Percentiles rank a stretch among this genome's conserved stretches.
Conservation (phyloP, 2,888 invertebrate species). For the Crepidodera aurea region DNA sequence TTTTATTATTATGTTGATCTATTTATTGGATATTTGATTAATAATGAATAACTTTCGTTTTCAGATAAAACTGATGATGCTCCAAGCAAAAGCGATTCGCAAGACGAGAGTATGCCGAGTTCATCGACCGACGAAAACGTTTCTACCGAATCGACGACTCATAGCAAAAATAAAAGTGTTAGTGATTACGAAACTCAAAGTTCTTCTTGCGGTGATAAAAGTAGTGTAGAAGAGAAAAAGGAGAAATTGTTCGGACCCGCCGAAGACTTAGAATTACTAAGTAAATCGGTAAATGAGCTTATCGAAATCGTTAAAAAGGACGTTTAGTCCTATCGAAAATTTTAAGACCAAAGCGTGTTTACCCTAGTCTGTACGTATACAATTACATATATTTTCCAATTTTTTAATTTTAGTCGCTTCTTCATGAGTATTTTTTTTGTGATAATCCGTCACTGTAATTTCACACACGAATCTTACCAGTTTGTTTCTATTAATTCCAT, state of each 20-base stretch:
- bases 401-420: too few species aligned
- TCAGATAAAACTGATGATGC: constrained; percentile 41
- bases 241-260: constrained; percentile 48
- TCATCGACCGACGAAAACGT: constrained; percentile 50
- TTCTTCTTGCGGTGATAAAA: constrained; percentile 52
- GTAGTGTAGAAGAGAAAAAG: constrained; percentile 48
- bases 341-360: constrained; percentile 20
- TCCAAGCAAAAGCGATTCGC: constrained; percentile 31
- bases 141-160: constrained; percentile 28
- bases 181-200: constrained; percentile 55
- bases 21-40: background rate
- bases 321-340: constrained; percentile 42
- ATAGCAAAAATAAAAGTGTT: constrained; percentile 45
- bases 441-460: too few species aligned
- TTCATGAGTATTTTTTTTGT: too few species aligned
- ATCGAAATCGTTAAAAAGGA: constrained; percentile 58
- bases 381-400: background rate
- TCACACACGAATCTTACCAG: too few species aligned
- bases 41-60: constrained; percentile 11
- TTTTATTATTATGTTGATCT: too few species aligned
- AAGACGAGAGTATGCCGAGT: constrained; percentile 46
- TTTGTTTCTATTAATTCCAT: too few species aligned
- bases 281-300: constrained; percentile 58
- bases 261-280: constrained; percentile 56
- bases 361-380: background rate